Evolutionary conservation across 2,113 vertebrate genomes (phyloP), one percentile per base, ranked within the genome.

Genomic region (Uria aalge): DNA sequence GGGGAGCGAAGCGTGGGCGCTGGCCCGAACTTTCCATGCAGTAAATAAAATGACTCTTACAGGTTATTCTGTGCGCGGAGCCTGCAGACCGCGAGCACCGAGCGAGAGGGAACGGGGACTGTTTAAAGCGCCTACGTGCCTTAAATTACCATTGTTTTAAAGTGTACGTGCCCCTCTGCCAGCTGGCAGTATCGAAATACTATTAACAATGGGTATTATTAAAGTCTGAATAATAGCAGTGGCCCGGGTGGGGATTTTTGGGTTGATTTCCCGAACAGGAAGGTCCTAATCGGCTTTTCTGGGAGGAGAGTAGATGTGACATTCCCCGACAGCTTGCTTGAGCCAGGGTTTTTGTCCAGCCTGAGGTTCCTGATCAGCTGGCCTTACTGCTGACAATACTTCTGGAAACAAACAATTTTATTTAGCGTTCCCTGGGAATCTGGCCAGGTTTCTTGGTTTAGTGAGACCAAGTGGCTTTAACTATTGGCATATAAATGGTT

Each of bases 31-130:
- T 30, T 11, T 6, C 48, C 16, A 0, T 34, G 17, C 13, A 0
- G 30, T 1, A 0, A 12, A 21, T 7, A 5, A 23, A 12, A 1
- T 0, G 1, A 3, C 23, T 59, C 45, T 7, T 3, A 9, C 45
- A 1, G 38, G 56, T 8, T 2, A 1, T 8, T 26, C 45, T 3
- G 23, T 0, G 55, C 2, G 62, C 15, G 38, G 0, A 64, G 38
- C 62, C 75, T 4, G 8, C 17, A 1, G 32, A 3, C 12, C 6
- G 2, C 1, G 43, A 6, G 18, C 43, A 0, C 16, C 20, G 23
- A 21, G 38, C 34, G 50, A 15, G 43, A 7, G 64, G 50, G 32
- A 30, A 9, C 18, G 7, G 26, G 59, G 30, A 17, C 21, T 4
- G 5, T 1, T 55, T 32, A 2, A 9, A 38, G 38, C 2, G 14